Evolutionary conservation across 2,888 invertebrate species (phyloP).

Genomic region (Chloroclystis v-ata): DNA sequence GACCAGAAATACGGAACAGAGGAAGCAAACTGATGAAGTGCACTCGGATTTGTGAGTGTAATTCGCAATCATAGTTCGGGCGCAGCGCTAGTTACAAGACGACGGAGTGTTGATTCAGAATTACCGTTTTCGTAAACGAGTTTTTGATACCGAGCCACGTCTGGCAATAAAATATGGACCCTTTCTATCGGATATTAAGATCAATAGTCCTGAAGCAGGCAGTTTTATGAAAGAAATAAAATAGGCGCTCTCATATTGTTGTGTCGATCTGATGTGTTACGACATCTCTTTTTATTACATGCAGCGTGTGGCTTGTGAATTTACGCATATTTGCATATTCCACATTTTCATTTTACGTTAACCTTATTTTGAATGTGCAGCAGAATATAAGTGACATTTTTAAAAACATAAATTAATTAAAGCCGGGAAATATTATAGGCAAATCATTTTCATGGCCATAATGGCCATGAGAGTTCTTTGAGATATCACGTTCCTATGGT

Average conservation of each 20-base stretch:
- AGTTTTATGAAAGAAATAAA: constrained; percentile 27
- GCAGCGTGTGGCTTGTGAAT: constrained; percentile 21
- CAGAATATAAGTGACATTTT: too few relatives aligned
- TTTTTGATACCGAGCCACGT: constrained; percentile 27
- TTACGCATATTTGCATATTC: constrained; percentile 1
- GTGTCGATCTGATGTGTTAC: constrained; percentile 21
- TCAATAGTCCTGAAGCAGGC: constrained; percentile 27
- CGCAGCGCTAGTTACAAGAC: constrained; percentile 6
- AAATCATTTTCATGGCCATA: too few relatives aligned
- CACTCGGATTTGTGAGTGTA: constrained; percentile 55
- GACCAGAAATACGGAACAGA: constrained; percentile 46
- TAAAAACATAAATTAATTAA: too few relatives aligned
- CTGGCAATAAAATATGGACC: constrained; percentile 23
- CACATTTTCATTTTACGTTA: constrained; percentile 25
- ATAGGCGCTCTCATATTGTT: constrained; percentile 22
- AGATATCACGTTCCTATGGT: too few relatives aligned
- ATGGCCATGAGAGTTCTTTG: too few relatives aligned
- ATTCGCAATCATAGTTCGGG: constrained; percentile 58
- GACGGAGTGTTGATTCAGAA: constrained; percentile 39
- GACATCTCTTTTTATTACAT: constrained; percentile 26
- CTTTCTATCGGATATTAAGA: constrained; percentile 22
- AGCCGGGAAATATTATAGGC: too few relatives aligned
- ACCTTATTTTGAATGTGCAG: background rate
- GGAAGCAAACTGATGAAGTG: constrained; percentile 55
- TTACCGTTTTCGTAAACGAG: constrained; percentile 44